phyloP scores from a whole-genome alignment of 2,113 vertebrate species.

The Oxyruncus cristatus region DNA sequence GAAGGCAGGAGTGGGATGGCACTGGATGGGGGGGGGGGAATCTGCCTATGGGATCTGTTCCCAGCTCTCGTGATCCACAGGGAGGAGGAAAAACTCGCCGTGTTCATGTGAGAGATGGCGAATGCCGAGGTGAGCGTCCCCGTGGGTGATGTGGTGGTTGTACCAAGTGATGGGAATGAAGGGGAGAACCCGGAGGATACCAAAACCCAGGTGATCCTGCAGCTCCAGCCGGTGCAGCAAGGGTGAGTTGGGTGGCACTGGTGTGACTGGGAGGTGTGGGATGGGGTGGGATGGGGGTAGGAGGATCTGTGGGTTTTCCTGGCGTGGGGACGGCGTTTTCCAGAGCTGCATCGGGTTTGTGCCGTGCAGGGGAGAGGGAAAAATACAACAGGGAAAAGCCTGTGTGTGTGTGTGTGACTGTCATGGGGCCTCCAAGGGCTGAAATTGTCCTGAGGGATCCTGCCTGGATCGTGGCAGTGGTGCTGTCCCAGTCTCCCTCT shows the following conservation, averaged over 20 bases:
- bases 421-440: rapidly evolving
- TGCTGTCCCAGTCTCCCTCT: background rate
- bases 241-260: constrained; percentile 75
- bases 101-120: constrained; percentile 86
- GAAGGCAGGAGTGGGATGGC: background rate
- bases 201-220: constrained; percentile 89
- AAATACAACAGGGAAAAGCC: background rate
- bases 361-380: rapidly evolving
- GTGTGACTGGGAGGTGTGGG: background rate
- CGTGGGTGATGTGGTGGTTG: constrained; percentile 84
- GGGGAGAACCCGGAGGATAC: constrained; percentile 83
- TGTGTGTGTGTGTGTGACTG: background rate
- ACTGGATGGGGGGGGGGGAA: background rate
- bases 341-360: background rate
- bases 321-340: background rate
- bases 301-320: background rate
- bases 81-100: background rate
- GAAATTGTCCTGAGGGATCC: background rate
- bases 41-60: background rate
- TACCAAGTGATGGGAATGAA: constrained; percentile 83
- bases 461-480: rapidly evolving
- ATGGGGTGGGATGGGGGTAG: background rate
- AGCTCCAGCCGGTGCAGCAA: constrained; percentile 87
- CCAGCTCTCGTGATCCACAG: background rate
- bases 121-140: constrained; percentile 89